A percentile compares a stretch with the other conserved stretches of the same genome.
These are phyloP conservation scores for Latrodectus geometricus DNA, from an alignment of 1,140 invertebrate genomes.

Conservation along the genomic window DNA sequence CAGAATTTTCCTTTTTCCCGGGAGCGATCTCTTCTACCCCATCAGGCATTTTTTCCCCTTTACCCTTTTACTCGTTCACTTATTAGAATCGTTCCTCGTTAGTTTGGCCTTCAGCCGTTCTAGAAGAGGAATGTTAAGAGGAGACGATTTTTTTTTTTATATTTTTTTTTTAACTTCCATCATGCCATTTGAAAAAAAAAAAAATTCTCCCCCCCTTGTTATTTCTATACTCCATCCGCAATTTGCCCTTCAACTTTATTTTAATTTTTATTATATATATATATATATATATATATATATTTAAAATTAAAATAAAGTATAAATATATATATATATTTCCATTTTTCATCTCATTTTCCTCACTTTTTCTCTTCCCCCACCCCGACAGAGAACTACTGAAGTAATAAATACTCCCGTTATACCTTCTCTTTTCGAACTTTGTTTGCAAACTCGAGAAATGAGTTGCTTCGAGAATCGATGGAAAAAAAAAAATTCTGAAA, in stretches of 20 bases:
- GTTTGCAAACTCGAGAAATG: slow-evolving; percentile 53
- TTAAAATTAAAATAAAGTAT: no score
- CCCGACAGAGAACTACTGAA: background rate
- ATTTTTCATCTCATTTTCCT: background rate
- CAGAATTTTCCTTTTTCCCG: slow-evolving; percentile 1
- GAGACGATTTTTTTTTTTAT: background rate
- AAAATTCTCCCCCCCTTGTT: background rate
- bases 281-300: background rate
- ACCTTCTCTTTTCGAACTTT: slow-evolving; percentile 14
- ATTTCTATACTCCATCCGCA: slow-evolving; percentile 35
- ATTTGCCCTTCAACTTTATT: slow-evolving; percentile 32
- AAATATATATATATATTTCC: background rate
- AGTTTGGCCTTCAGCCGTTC: slow-evolving; percentile 33
- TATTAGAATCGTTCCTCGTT: slow-evolving; percentile 52
- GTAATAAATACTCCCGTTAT: slow-evolving; percentile 41
- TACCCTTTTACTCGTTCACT: background rate
- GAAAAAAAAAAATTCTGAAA: background rate
- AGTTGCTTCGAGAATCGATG: slow-evolving; percentile 39
- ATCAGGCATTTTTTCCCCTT: background rate
- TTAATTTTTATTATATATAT: slow-evolving; percentile 25
- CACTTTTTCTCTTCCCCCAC: background rate
- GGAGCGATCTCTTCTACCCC: background rate
- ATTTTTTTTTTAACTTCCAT: slow-evolving; percentile 3
- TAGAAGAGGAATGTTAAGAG: slow-evolving; percentile 26
- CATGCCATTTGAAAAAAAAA: no score